A percentile compares a stretch with the other conserved stretches of the same genome.
Conservation (phyloP, 2,113 vertebrate species). For the Dipodomys stephensi region DNA sequence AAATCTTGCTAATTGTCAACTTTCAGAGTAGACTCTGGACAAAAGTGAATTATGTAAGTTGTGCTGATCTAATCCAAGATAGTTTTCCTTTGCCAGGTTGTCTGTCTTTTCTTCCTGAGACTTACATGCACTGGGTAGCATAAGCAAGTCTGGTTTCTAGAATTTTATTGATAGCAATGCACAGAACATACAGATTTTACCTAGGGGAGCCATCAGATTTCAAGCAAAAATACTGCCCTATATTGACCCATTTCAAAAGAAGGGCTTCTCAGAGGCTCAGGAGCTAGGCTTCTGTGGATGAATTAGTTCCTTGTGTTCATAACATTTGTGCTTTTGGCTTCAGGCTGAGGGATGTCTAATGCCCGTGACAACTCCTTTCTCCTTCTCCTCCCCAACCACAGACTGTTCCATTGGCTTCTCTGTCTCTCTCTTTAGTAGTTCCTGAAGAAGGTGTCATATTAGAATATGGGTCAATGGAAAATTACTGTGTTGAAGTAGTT, state of each 20-base stretch:
- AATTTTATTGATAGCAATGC: neutral
- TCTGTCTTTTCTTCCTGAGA: slow-evolving; percentile 44
- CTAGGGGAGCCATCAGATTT: neutral
- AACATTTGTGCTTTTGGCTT: slow-evolving; percentile 19
- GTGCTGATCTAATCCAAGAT: neutral
- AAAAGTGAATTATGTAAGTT: slow-evolving; percentile 44
- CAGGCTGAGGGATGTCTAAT: neutral
- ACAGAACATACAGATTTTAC: slow-evolving; percentile 11
- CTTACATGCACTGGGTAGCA: neutral
- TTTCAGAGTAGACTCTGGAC: slow-evolving; percentile 39
- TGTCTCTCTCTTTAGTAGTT: slow-evolving; percentile 33
- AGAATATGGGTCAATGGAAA: slow-evolving; percentile 59
- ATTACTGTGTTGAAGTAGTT: slow-evolving; percentile 1
- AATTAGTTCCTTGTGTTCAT: slow-evolving; percentile 32
- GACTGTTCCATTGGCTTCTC: slow-evolving; percentile 16
- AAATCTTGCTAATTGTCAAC: slow-evolving; percentile 29
- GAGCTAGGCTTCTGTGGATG: slow-evolving; percentile 11
- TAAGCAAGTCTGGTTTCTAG: slow-evolving; percentile 21
- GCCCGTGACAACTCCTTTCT: neutral
- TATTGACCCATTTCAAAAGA: neutral
- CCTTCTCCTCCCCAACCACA: neutral
- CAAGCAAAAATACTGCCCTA: neutral
- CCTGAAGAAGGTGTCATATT: slow-evolving; percentile 21
- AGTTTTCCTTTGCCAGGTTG: slow-evolving; percentile 48
- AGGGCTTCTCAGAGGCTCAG: neutral